Evolutionary conservation across 1,140 invertebrate genomes (phyloP), one percentile per base, ranked within the genome.

Genomic region (Micrasema longulum): DNA sequence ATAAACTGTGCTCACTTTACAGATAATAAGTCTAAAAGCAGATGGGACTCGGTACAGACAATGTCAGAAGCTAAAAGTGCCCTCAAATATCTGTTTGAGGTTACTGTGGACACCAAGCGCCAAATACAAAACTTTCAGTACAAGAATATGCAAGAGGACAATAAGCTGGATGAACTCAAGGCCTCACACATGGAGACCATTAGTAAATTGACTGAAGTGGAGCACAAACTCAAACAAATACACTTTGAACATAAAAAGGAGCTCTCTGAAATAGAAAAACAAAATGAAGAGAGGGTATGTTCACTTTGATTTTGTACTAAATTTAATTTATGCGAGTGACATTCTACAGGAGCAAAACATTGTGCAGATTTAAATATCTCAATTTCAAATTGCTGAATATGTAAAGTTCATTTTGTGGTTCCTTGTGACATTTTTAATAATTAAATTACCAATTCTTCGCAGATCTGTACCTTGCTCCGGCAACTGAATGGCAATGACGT

Each of bases 31-130:
- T 78, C 84, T 0, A 88, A 87, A 64, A 84, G 83, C 0, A 83
- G 90, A 60, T 89, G 87, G 80, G 90, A 93, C 52, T 84, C 82
- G 38, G 81, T 93, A 1, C 88, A 90, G 63, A 88, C 88, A 1
- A 87, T 92, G 81, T 77, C 84, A 0, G 92, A 93, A 77, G 89
- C 89, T 0, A 91, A 91, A 78, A 82, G 78, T 26, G 89, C 87
- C 3, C 63, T 91, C 0, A 87, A 89, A 79, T 83, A 82, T 35
- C 75, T 91, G 2, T 89, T 91, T 75, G 87, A 90, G 23, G 75
- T 87, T 10, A 78, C 85, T 0, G 82, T 85, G 1, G 85, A 89
- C 50, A 80, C 86, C 3, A 86, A 86, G 57, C 80, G 84, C 18
- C 85, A 88, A 64, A 71, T 84, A 0, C 79, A 80, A 62, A 84